These are phyloP conservation scores for Chauna torquata DNA, from an alignment of 2,113 vertebrate genomes.

Conservation along the genomic window DNA sequence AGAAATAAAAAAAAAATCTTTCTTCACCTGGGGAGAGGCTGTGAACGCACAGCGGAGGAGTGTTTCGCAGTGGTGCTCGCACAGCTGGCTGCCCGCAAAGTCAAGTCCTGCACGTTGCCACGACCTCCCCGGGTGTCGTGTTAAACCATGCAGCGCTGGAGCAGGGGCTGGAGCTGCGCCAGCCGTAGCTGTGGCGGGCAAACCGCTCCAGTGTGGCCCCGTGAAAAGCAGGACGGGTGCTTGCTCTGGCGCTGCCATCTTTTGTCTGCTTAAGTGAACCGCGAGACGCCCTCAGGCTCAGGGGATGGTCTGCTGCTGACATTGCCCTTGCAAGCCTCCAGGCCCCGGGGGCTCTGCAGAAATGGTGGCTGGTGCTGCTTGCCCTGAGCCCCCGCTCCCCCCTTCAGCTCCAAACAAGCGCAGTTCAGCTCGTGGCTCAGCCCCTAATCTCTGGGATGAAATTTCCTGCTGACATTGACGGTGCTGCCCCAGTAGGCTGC, in stretches of 20 bases:
- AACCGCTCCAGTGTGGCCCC: background rate
- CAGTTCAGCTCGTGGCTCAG: background rate
- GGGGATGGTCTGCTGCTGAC: background rate
- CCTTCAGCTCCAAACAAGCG: background rate
- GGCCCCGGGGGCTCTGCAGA: background rate
- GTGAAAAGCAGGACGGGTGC: fast-evolving
- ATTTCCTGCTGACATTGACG: conserved; percentile 31
- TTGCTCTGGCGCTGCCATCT: background rate
- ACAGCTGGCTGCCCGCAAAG: background rate
- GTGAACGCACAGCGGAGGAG: background rate
- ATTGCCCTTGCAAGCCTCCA: background rate
- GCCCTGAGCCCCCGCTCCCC: background rate
- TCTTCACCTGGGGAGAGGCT: background rate
- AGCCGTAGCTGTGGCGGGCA: background rate
- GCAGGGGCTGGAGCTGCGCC: background rate
- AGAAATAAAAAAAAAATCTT: background rate
- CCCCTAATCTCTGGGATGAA: conserved; percentile 51
- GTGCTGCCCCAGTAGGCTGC: background rate
- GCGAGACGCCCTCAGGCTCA: background rate
- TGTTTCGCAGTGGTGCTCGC: background rate
- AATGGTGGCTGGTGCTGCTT: background rate
- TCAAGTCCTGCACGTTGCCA: background rate
- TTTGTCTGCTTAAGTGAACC: no score
- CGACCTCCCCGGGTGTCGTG: background rate
- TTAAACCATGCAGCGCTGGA: fast-evolving